phyloP scores from a whole-genome alignment of 2,797 vertebrate genomes.

The Acanthurus leucopareius region DNA sequence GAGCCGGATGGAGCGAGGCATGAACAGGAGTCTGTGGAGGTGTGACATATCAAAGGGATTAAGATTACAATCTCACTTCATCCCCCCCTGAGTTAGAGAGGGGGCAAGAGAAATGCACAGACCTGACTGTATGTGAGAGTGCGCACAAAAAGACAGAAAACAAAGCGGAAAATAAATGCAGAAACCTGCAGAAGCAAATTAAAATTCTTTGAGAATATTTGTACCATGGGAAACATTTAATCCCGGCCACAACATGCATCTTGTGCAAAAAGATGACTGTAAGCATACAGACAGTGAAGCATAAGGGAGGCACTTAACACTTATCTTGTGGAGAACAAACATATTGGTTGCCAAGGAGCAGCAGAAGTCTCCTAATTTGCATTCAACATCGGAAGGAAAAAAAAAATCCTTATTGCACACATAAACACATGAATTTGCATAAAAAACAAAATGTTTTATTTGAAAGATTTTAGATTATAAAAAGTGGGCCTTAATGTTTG shows the following conservation, averaged over 20 bases:
- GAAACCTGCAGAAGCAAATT: background rate
- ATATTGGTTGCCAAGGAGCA: background rate
- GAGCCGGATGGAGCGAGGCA: slow-evolving; percentile 32
- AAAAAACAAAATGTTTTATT: background rate
- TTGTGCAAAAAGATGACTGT: slow-evolving; percentile 2
- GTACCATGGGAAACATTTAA: background rate
- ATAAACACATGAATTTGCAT: slow-evolving; percentile 16
- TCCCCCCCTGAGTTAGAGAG: slow-evolving; percentile 36
- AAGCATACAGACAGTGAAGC: background rate
- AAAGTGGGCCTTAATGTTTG: slow-evolving; percentile 14
- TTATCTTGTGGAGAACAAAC: slow-evolving; percentile 10
- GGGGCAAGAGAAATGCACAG: slow-evolving; percentile 13
- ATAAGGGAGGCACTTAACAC: slow-evolving; percentile 1
- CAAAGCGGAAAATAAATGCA: too few species aligned
- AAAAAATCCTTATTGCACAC: slow-evolving; percentile 26
- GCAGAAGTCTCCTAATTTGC: slow-evolving; percentile 12
- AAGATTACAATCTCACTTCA: slow-evolving; percentile 63
- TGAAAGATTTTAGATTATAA: background rate
- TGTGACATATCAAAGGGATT: slow-evolving; percentile 65
- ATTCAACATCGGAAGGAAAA: background rate
- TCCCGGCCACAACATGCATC: background rate
- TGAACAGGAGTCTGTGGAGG: slow-evolving; percentile 43
- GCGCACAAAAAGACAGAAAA: background rate
- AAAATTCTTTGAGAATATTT: background rate
- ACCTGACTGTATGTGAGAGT: background rate